Conservation (phyloP, 1,140 invertebrate species). For the Halyomorpha halys region DNA sequence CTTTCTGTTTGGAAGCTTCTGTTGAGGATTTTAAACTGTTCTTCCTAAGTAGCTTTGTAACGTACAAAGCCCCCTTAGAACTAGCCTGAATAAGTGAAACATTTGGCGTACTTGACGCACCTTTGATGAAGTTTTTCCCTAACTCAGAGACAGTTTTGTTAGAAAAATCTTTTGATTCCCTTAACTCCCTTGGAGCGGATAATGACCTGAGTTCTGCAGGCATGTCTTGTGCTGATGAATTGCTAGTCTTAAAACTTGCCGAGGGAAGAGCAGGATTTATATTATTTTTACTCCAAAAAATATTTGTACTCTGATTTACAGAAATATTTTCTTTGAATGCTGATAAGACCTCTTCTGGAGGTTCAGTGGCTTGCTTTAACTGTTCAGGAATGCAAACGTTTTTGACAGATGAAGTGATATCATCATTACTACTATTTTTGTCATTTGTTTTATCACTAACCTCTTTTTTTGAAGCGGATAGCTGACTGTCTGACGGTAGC, state of each 20-base stretch:
- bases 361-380: background rate
- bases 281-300: constrained; percentile 11
- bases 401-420: background rate
- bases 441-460: constrained; percentile 9
- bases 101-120: background rate
- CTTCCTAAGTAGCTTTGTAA: constrained; percentile 1
- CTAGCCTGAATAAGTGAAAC: constrained; percentile 1
- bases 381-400: background rate
- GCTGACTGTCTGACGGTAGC: background rate
- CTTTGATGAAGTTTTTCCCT: background rate
- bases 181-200: background rate
- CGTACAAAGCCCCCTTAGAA: background rate
- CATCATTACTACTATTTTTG: background rate
- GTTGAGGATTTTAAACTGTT: background rate
- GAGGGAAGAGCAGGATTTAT: constrained; percentile 10
- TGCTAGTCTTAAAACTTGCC: constrained; percentile 15
- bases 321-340: constrained; percentile 5
- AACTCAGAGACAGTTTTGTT: background rate
- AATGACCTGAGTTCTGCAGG: background rate
- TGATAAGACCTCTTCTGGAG: constrained; percentile 10
- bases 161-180: background rate
- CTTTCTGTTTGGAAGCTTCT: background rate
- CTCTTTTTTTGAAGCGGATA: background rate
- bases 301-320: background rate
- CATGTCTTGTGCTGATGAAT: background rate